Conservation (phyloP, 2,113 vertebrate species). For the Pollachius pollachius region DNA sequence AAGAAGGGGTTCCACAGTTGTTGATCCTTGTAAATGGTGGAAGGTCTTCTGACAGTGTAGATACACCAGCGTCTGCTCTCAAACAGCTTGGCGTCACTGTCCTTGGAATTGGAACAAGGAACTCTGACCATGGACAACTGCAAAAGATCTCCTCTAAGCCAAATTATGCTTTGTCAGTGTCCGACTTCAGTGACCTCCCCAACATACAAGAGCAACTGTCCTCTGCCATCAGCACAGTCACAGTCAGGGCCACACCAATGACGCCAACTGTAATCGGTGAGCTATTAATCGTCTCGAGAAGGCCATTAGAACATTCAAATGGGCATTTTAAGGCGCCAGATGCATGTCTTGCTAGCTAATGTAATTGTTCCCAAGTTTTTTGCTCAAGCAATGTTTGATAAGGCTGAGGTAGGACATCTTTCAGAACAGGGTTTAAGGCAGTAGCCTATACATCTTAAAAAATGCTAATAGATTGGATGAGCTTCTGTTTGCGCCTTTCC, state of each 20-base stretch:
- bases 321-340: background rate
- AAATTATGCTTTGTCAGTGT: slow-evolving; percentile 33
- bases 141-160: slow-evolving; percentile 41
- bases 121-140: slow-evolving; percentile 32
- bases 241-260: slow-evolving; percentile 1
- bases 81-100: background rate
- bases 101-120: slow-evolving; percentile 36
- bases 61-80: too few species aligned
- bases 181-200: slow-evolving; percentile 42
- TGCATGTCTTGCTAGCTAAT: background rate
- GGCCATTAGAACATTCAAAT: background rate
- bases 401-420: too few species aligned
- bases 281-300: background rate
- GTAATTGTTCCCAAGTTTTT: background rate
- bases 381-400: too few species aligned
- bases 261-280: slow-evolving; percentile 17
- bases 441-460: too few species aligned
- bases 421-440: too few species aligned
- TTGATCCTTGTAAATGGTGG: too few species aligned
- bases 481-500: too few species aligned
- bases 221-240: slow-evolving; percentile 24
- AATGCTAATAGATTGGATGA: too few species aligned
- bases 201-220: slow-evolving; percentile 36
- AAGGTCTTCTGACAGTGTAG: too few species aligned
- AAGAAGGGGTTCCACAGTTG: too few species aligned